These are phyloP conservation scores for Platysternon megacephalum DNA, from an alignment of 2,113 vertebrate species.

Conservation along the genomic window DNA sequence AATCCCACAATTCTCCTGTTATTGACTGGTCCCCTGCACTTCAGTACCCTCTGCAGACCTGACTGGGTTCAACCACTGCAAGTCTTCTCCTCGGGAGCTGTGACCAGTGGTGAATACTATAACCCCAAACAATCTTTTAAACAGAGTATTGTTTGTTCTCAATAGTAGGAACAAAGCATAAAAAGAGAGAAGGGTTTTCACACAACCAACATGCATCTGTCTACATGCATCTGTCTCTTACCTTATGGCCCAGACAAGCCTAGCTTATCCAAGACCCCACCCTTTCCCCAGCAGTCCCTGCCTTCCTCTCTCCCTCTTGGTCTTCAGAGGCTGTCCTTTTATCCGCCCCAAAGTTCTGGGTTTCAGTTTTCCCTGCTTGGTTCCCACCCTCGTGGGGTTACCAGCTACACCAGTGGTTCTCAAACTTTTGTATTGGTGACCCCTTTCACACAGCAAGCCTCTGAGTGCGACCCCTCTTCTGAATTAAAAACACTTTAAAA, in stretches of 20 bases:
- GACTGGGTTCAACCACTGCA: neutral
- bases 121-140: neutral
- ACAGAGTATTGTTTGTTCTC: neutral
- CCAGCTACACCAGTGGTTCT: neutral
- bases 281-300: neutral
- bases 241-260: neutral
- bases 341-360: neutral
- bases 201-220: neutral
- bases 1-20: neutral
- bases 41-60: neutral
- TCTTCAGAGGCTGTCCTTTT: neutral
- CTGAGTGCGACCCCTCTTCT: too few species aligned
- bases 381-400: neutral
- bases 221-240: neutral
- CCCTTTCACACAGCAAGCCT: too few species aligned
- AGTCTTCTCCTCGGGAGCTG: neutral
- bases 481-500: too few species aligned
- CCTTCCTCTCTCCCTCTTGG: neutral
- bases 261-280: neutral
- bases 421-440: too few species aligned
- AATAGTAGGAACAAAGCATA: neutral
- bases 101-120: neutral
- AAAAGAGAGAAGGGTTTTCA: neutral
- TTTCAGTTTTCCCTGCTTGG: neutral
- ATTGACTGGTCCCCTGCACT: neutral